Evolutionary conservation across 2,797 vertebrate genomes (phyloP).

Genomic region (Sorex maritimensis): DNA sequence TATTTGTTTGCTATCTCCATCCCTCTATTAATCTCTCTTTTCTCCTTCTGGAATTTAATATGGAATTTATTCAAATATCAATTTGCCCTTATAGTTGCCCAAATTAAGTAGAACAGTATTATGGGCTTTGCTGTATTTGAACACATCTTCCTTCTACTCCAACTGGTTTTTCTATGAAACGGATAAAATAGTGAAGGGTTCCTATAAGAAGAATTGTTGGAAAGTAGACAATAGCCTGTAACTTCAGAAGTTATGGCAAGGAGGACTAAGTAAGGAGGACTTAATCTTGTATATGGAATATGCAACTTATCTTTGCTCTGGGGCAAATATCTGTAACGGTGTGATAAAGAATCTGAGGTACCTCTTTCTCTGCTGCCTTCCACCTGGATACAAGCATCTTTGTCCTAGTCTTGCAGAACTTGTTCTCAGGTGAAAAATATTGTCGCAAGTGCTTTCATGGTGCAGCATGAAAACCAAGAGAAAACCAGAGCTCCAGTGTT

Average conservation of each 20-base stretch:
- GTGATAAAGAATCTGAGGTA: neutral
- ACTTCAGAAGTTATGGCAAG: neutral
- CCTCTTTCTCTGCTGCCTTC: neutral
- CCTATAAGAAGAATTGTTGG: neutral
- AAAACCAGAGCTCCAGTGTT: neutral
- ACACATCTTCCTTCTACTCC: no score
- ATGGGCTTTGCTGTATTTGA: neutral
- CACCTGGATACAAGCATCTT: neutral
- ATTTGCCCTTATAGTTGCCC: neutral
- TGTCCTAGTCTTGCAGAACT: neutral
- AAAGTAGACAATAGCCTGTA: neutral
- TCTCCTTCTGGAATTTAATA: conserved; percentile 17
- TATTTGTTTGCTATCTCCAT: conserved; percentile 10
- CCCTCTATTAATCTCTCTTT: neutral
- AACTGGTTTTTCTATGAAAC: neutral
- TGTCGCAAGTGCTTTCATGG: neutral
- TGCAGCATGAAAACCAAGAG: neutral
- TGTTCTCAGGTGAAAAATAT: no score
- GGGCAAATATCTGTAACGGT: neutral
- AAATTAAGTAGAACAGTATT: conserved; percentile 36
- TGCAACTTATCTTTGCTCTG: neutral
- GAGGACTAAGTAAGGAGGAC: neutral
- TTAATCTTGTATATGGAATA: neutral
- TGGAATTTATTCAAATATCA: neutral
- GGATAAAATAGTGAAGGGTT: neutral